phyloP scores from a whole-genome alignment of 2,888 invertebrate genomes.

The Gymnocheta viridis region DNA sequence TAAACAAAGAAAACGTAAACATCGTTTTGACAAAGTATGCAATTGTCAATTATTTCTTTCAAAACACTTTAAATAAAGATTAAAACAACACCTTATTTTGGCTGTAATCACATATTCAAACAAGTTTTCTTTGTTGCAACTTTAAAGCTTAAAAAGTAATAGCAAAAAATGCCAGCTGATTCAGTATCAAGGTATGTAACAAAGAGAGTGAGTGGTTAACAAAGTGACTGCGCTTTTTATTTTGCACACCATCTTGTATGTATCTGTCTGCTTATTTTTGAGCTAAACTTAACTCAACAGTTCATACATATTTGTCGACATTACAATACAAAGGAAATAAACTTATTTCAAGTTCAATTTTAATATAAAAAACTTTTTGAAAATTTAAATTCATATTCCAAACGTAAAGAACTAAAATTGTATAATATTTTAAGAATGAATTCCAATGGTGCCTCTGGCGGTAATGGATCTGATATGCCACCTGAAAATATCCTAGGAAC shows the following conservation, averaged over 20 bases:
- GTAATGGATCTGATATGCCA: conserved; percentile 61
- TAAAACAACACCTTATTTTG: conserved; percentile 28
- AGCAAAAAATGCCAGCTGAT: conserved; percentile 72
- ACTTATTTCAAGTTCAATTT: conserved; percentile 1
- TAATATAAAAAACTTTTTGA: neutral
- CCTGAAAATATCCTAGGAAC: conserved; percentile 69
- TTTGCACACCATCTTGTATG: neutral
- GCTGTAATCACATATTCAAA: conserved; percentile 43
- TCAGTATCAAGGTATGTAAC: conserved; percentile 71
- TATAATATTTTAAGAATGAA: conserved; percentile 67
- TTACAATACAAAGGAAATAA: neutral
- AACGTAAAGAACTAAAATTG: neutral
- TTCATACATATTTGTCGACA: neutral
- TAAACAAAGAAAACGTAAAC: conserved; percentile 3
- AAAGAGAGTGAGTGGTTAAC: neutral
- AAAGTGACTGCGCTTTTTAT: neutral
- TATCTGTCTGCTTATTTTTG: neutral
- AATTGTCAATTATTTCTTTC: conserved; percentile 1
- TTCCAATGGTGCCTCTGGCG: conserved; percentile 56
- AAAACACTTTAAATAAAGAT: conserved; percentile 4
- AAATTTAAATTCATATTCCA: neutral
- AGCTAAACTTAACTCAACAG: neutral
- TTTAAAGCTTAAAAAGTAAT: conserved; percentile 26
- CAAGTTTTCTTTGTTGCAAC: conserved; percentile 55
- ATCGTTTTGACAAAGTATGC: neutral